Percentiles rank a stretch among this genome's conserved stretches.
phyloP scores from a whole-genome alignment of 1,140 invertebrate species.

The Neodiprion fabricii region DNA sequence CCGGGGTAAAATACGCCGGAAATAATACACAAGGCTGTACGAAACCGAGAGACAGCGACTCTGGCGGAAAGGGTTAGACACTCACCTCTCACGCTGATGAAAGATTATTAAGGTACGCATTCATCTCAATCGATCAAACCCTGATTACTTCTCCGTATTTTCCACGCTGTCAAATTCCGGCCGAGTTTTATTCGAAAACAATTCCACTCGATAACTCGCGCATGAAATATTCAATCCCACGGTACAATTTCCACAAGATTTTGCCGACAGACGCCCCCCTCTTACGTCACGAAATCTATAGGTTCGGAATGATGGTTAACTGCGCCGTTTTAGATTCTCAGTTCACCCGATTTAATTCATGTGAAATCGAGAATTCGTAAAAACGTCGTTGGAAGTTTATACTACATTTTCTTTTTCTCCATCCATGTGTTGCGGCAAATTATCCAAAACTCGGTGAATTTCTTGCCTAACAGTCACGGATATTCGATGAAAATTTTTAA shows the following conservation, averaged over 20 bases:
- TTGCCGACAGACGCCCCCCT: background rate
- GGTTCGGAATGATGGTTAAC: background rate
- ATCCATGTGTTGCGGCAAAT: too few relatives aligned
- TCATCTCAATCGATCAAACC: background rate
- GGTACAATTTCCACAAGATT: background rate
- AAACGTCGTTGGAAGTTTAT: too few relatives aligned
- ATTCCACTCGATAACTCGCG: background rate
- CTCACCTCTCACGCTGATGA: background rate
- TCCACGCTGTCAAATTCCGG: background rate
- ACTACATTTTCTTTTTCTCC: too few relatives aligned
- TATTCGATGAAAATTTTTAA: too few relatives aligned
- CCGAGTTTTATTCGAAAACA: background rate
- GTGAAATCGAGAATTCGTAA: too few relatives aligned
- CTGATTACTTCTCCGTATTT: too few relatives aligned
- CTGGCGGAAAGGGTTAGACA: background rate
- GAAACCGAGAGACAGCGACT: background rate
- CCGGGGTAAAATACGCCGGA: background rate
- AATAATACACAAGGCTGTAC: background rate
- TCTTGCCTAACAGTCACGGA: too few relatives aligned
- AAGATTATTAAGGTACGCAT: background rate
- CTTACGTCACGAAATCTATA: background rate
- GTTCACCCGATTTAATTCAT: too few relatives aligned
- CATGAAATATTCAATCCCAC: background rate
- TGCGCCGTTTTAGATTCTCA: too few relatives aligned
- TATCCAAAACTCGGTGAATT: too few relatives aligned